A percentile compares a stretch with the other conserved stretches of the same genome.
Conservation (phyloP, 1,140 invertebrate genomes). For the Calliphora vicina region DNA sequence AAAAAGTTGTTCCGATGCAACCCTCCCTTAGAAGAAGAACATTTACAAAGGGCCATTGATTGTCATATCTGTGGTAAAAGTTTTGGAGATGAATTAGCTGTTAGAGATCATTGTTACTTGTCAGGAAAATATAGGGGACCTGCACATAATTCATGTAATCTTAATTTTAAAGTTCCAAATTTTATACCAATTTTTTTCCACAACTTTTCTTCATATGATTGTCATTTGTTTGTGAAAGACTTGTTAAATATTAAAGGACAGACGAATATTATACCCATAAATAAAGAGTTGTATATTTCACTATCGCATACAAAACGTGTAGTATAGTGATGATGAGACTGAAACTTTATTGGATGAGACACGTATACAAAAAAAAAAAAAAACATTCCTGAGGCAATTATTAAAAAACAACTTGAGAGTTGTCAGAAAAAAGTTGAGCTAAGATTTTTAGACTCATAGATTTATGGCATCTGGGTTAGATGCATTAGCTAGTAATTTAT, state of each 20-base stretch:
- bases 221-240: constrained; percentile 51
- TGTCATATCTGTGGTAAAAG: background rate
- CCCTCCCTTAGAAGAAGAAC: too few species aligned
- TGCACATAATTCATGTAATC: constrained; percentile 50
- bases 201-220: constrained; percentile 59
- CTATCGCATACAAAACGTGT: background rate
- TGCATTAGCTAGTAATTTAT: background rate
- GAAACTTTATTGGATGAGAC: too few species aligned
- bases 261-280: constrained; percentile 36
- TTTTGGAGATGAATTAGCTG: background rate
- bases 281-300: background rate
- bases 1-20: too few species aligned
- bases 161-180: constrained; percentile 46
- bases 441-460: background rate
- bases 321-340: too few species aligned
- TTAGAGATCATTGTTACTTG: background rate
- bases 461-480: background rate
- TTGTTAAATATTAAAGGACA: constrained; percentile 41
- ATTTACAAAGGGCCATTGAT: too few species aligned
- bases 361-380: too few species aligned
- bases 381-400: too few species aligned
- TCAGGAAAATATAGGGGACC: background rate
- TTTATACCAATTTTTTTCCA: constrained; percentile 59
- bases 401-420: too few species aligned
- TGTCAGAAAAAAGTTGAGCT: background rate